phyloP scores from a whole-genome alignment of 2,888 invertebrate genomes.

The Phymatocera aterrima region DNA sequence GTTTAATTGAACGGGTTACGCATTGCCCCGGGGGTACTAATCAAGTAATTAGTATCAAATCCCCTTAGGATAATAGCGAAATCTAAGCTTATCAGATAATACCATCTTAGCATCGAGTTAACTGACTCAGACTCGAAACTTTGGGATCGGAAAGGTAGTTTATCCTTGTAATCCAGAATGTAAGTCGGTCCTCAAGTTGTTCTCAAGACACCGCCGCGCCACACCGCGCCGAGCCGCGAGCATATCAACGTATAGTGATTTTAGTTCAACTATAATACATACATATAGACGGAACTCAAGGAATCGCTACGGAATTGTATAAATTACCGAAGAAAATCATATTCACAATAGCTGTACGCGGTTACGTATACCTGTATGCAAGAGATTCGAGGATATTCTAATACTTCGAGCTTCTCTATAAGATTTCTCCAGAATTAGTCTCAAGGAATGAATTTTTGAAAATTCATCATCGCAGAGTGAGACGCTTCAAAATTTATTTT shows the following conservation, averaged over 20 bases:
- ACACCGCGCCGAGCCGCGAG: no score
- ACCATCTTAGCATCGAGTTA: constrained; percentile 45
- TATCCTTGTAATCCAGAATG: constrained; percentile 42
- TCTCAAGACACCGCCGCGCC: background rate
- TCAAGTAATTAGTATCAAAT: constrained; percentile 44
- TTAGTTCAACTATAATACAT: no score
- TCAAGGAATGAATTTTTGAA: no score
- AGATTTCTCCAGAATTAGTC: no score
- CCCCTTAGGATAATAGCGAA: constrained; percentile 32
- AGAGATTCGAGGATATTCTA: no score
- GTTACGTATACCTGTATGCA: no score
- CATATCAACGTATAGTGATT: background rate
- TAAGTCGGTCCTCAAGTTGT: constrained; percentile 34
- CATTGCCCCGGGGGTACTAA: constrained; percentile 34
- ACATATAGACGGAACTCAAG: no score
- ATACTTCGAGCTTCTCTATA: no score
- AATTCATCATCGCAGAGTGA: no score
- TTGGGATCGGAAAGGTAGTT: constrained; percentile 32
- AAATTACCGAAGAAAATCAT: no score
- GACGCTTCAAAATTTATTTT: background rate
- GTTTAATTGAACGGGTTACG: background rate
- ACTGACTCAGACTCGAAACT: constrained; percentile 41
- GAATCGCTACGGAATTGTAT: no score
- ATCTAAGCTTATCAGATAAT: constrained; percentile 46
- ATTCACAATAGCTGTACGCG: no score